Evolutionary conservation across 2,888 invertebrate genomes (phyloP).

Genomic region (Osedax frankpressi): DNA sequence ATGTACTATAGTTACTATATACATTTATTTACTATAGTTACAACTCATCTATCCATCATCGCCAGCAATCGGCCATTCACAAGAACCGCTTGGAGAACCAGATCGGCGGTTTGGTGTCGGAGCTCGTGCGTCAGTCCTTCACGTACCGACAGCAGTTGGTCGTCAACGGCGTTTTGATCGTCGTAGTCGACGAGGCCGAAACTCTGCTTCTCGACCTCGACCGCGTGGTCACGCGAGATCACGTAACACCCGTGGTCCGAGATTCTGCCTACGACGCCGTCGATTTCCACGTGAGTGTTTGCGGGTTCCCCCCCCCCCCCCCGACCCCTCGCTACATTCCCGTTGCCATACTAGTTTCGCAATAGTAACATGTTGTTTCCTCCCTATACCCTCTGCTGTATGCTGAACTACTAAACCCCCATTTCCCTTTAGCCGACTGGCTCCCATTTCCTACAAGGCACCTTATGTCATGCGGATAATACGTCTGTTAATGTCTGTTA

Average conservation of each 20-base stretch:
- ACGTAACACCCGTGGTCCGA: not conserved
- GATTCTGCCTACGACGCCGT: not conserved
- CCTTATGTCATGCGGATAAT: too few relatives aligned
- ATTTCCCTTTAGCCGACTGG: not conserved
- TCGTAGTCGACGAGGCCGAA: not conserved
- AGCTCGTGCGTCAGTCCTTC: not conserved
- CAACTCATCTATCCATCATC: not conserved
- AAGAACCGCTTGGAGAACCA: not conserved
- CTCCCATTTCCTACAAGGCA: too few relatives aligned
- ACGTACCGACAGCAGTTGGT: not conserved
- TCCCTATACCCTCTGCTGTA: not conserved
- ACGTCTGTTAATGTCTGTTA: too few relatives aligned
- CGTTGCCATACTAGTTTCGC: too few relatives aligned
- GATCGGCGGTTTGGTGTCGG: not conserved
- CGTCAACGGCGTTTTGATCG: not conserved
- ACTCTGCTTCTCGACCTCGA: not conserved
- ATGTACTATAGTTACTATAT: too few relatives aligned
- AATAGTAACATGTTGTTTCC: too few relatives aligned
- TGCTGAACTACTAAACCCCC: not conserved
- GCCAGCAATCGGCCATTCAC: not conserved
- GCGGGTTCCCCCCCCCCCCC: not conserved
- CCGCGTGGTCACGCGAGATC: not conserved
- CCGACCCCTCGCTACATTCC: not conserved
- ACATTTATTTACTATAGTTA: too few relatives aligned
- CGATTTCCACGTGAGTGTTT: not conserved